Conservation (phyloP, 2,113 vertebrate genomes). For the Pitta sordida region DNA sequence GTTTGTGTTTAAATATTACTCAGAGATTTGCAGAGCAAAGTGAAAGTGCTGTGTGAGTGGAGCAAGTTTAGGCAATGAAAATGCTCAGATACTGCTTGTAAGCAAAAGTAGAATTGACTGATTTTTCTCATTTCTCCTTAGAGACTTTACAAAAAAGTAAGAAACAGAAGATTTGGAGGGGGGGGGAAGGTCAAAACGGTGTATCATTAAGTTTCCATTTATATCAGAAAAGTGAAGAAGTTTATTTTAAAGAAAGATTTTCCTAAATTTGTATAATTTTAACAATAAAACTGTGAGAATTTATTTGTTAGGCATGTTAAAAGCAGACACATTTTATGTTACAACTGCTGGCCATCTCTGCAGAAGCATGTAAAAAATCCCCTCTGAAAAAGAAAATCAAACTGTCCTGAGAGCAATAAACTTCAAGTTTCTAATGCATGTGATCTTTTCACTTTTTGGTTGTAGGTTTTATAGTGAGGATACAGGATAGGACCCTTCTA, state of each 20-base stretch:
- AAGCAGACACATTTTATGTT: not conserved
- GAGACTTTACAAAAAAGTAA: not conserved
- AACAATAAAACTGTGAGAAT: not conserved
- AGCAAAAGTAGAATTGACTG: not conserved
- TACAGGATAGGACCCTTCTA: fast-evolving
- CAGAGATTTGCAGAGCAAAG: not conserved
- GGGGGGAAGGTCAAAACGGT: not conserved
- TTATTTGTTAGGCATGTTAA: not conserved
- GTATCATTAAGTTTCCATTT: not conserved
- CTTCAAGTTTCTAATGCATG: not conserved
- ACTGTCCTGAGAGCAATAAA: not conserved
- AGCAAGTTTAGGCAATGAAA: not conserved
- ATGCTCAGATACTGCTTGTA: not conserved
- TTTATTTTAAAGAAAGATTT: not conserved
- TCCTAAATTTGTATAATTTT: not conserved
- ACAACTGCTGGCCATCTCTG: not conserved
- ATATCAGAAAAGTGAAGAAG: not conserved
- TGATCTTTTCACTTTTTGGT: not conserved
- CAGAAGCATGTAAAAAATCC: not conserved
- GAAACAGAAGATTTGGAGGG: not conserved
- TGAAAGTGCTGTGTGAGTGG: not conserved
- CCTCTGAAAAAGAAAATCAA: not conserved
- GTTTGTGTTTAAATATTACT: not conserved
- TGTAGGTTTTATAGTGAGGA: not conserved
- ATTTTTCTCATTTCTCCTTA: not conserved